Base-by-base conservation (phyloP, 2,113 vertebrate species). In the Ameiurus melas region DNA sequence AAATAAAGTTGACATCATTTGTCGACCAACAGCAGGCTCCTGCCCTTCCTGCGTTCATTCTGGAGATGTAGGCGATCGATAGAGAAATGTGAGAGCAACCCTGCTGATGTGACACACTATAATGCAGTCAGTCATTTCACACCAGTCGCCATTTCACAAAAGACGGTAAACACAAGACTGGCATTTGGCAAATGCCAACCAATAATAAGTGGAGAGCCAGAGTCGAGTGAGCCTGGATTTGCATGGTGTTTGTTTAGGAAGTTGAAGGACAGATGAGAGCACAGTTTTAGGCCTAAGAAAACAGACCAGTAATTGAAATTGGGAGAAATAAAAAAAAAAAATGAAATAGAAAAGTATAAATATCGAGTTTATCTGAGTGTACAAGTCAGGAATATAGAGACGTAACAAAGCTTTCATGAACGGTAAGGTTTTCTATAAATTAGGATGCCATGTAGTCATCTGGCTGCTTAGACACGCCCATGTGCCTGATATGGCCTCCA, bases 1-100 rank as follows among this genome's bases (percentile, higher is more conserved):
- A 51, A 84, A 68, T 51, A 19, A 47, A 47, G 1, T 16, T 47
- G 20, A 17, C 58, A 66, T 57, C 13, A 51, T 57, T 36, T 57
- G 30, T 57, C 0, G 33, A 9, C 17, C n/a, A 55, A 1, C 13
- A 33, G 0, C 83, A n/a, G 64, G 7, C 66, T 43, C 68, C 92
- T 89, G 88, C 88, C 85, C 91, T 87, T 90, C 92, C 58, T 62
- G 82, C 91, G 91, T 85, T 30, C 16, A 33, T 47, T 8, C 70
- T 64, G n/a, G 43, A 68, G 84, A 57, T 12, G 66, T 85, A 73
- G 51, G 47, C 68, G 84, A 85, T 85, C 68, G 30, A 85, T 85
- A 4, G 20, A 33, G 68, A 10, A 75, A 58, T 16, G 68, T 17
- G 84, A 73, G 84, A 36, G 66, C 51, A 33, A 36, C 84, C 79